These are phyloP conservation scores for Aspidiotus rigidus DNA, from an alignment of 2,888 invertebrate genomes.

Conservation along the genomic window DNA sequence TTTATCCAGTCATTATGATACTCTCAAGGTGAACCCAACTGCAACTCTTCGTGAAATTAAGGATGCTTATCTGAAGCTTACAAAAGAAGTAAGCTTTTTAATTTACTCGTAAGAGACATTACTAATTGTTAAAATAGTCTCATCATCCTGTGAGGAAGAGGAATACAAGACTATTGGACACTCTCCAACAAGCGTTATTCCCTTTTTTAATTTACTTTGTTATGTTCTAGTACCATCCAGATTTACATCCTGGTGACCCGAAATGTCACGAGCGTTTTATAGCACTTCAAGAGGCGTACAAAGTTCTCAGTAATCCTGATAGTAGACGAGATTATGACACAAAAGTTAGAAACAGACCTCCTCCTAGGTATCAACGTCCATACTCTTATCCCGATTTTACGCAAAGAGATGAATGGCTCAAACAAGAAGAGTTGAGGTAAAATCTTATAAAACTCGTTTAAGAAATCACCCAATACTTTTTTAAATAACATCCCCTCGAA, in stretches of 20 bases:
- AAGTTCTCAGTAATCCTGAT: slow-evolving; percentile 16
- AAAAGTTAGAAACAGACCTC: background rate
- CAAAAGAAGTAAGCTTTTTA: slow-evolving; percentile 11
- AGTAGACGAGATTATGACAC: slow-evolving; percentile 24
- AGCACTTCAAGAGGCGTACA: slow-evolving; percentile 25
- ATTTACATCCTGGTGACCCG: slow-evolving; percentile 27
- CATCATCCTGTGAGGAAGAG: background rate
- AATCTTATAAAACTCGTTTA: background rate
- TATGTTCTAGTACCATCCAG: slow-evolving; percentile 23
- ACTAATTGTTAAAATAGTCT: background rate
- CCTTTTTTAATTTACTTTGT: background rate
- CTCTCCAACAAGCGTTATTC: background rate
- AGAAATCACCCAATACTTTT: background rate
- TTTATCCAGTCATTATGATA: slow-evolving; percentile 17
- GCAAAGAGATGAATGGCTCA: slow-evolving; percentile 17
- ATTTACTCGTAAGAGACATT: background rate
- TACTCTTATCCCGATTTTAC: slow-evolving; percentile 14
- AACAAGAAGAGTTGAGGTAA: slow-evolving; percentile 11
- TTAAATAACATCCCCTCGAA: background rate
- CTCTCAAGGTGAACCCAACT: slow-evolving; percentile 21
- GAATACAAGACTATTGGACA: background rate
- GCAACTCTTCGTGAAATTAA: slow-evolving; percentile 19
- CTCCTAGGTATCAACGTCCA: background rate
- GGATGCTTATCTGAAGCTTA: slow-evolving; percentile 18
- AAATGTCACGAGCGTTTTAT: slow-evolving; percentile 22